Conservation (phyloP, 2,888 invertebrate species). For the Deilephila porcellus region DNA sequence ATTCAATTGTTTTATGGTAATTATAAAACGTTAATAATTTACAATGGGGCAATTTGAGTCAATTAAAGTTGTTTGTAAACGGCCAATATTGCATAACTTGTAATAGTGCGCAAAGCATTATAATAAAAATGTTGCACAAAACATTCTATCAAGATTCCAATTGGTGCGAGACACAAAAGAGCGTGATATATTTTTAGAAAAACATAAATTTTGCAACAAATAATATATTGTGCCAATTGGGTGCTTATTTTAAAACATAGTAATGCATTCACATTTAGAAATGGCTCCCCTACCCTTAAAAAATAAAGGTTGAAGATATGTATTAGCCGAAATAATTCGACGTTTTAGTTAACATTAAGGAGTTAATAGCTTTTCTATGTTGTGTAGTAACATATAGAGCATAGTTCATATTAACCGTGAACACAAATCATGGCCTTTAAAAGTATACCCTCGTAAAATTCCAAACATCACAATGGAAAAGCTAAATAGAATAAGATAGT, state of each 20-base stretch:
- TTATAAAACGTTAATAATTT: no score
- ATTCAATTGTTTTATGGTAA: no score
- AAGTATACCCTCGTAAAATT: neutral
- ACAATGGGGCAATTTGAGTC: no score
- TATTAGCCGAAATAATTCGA: no score
- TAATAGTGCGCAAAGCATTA: constrained; percentile 24
- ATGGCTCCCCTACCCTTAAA: neutral
- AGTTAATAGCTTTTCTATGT: no score
- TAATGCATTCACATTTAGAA: neutral
- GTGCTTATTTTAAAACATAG: neutral
- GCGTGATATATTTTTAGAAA: constrained; percentile 28
- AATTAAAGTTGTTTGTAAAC: neutral
- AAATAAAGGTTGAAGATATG: neutral
- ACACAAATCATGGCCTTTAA: neutral
- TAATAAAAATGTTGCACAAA: constrained; percentile 31
- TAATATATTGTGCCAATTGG: constrained; percentile 18
- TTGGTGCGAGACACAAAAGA: constrained; percentile 13
- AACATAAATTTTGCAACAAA: constrained; percentile 18
- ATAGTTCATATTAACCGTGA: neutral
- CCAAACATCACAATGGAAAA: neutral
- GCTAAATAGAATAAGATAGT: neutral
- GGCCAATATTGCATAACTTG: neutral
- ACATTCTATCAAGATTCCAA: constrained; percentile 23
- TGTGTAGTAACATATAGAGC: no score
- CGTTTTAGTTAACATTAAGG: no score